phyloP scores from a whole-genome alignment of 2,888 invertebrate species.

The Heliconius aoede region DNA sequence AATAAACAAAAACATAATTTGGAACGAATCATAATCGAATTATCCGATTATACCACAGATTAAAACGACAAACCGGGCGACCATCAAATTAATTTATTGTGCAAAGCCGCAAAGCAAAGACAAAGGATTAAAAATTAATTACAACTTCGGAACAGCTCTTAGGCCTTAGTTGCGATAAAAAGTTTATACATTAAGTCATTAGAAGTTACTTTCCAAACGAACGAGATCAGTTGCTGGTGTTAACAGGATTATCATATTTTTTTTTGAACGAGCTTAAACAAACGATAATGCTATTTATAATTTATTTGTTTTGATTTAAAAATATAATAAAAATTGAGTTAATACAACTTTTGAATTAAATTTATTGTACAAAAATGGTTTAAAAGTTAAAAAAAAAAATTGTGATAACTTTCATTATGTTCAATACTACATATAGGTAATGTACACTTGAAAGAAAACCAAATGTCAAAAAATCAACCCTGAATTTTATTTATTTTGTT shows the following conservation, averaged over 20 bases:
- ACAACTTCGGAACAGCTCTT: conserved; percentile 63
- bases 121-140: conserved; percentile 79
- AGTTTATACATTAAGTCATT: conserved; percentile 45
- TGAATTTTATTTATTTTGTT: not conserved
- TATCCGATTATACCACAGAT: conserved; percentile 47
- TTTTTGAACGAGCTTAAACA: not conserved
- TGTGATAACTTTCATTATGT: too few relatives aligned
- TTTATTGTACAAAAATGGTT: too few relatives aligned
- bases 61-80: conserved; percentile 46
- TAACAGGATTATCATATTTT: conserved; percentile 28
- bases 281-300: not conserved
- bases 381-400: too few relatives aligned
- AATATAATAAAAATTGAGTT: too few relatives aligned
- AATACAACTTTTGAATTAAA: too few relatives aligned
- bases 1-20: conserved; percentile 27
- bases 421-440: too few relatives aligned
- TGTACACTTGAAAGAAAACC: too few relatives aligned
- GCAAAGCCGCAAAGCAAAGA: conserved; percentile 69
- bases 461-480: not conserved
- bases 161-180: conserved; percentile 41
- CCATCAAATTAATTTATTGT: conserved; percentile 66
- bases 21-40: conserved; percentile 36
- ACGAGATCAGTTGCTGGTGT: conserved; percentile 34
- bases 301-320: not conserved
- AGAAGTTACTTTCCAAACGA: conserved; percentile 39